A percentile compares a stretch with the other conserved stretches of the same genome.
phyloP scores from a whole-genome alignment of 1,140 invertebrate genomes.

The Arctopsyche grandis region DNA sequence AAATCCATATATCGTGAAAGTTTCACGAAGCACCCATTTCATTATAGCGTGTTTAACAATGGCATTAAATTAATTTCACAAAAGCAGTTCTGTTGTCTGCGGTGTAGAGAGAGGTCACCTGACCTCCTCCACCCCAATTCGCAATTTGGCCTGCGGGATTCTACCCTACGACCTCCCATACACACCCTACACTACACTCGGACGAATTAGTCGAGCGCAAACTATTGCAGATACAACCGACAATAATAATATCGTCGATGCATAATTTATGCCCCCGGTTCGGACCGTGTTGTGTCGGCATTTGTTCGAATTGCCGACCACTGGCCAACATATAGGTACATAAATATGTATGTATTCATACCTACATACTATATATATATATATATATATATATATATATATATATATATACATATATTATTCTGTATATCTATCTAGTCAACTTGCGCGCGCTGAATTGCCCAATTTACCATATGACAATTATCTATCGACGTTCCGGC shows the following conservation, averaged over 20 bases:
- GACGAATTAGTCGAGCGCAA: conserved; percentile 40
- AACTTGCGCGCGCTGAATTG: neutral
- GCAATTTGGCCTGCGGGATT: conserved; percentile 49
- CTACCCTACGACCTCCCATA: conserved; percentile 21
- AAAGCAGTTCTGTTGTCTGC: no score
- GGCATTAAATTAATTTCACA: no score
- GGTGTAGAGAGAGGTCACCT: neutral
- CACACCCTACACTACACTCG: neutral
- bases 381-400: neutral
- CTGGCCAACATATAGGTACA: neutral
- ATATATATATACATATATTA: neutral
- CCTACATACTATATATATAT: neutral
- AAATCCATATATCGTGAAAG: neutral
- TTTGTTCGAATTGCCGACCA: conserved; percentile 25
- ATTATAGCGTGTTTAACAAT: no score
- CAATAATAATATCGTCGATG: conserved; percentile 52
- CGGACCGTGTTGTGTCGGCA: conserved; percentile 9
- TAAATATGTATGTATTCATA: neutral
- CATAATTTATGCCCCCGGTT: conserved; percentile 52
- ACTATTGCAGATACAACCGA: conserved; percentile 29
- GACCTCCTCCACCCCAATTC: conserved; percentile 39
- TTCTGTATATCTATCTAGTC: neutral
- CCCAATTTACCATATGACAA: conserved; percentile 27
- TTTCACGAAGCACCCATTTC: neutral
- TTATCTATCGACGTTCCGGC: conserved; percentile 8